Evolutionary conservation across 2,797 vertebrate genomes (phyloP).

Genomic region (Potorous gilbertii): DNA sequence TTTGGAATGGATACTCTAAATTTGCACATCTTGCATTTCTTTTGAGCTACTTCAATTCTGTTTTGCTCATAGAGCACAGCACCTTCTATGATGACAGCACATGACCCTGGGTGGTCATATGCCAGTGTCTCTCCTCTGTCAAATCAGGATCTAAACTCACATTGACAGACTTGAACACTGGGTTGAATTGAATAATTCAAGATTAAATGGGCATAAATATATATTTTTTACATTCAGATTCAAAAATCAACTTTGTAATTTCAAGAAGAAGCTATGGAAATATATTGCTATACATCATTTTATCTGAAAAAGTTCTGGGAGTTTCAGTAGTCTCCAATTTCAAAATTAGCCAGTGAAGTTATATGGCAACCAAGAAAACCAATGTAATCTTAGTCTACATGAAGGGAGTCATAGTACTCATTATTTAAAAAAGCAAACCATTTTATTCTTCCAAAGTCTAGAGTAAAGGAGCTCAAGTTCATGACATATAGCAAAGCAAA

Average conservation of each 20-base stretch:
- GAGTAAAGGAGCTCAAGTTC: background rate
- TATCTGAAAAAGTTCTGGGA: background rate
- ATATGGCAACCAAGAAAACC: background rate
- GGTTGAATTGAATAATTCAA: background rate
- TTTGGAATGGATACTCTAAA: too few relatives aligned
- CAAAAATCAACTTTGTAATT: background rate
- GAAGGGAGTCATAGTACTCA: background rate
- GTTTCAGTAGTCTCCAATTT: background rate
- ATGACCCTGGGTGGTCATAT: too few relatives aligned
- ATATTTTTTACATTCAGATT: background rate
- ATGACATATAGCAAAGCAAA: background rate
- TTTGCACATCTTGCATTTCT: too few relatives aligned
- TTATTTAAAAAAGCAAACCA: background rate
- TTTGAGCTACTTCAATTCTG: too few relatives aligned
- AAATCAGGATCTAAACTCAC: background rate
- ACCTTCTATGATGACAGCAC: too few relatives aligned
- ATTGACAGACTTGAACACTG: background rate
- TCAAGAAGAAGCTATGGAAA: background rate
- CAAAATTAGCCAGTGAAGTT: background rate
- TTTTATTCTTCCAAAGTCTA: background rate
- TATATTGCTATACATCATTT: background rate
- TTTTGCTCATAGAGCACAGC: too few relatives aligned
- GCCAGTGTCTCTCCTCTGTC: too few relatives aligned
- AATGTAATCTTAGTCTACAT: background rate
- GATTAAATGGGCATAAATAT: background rate